phyloP scores from a whole-genome alignment of 2,797 vertebrate genomes.

The Sphenopsis melanotis region DNA sequence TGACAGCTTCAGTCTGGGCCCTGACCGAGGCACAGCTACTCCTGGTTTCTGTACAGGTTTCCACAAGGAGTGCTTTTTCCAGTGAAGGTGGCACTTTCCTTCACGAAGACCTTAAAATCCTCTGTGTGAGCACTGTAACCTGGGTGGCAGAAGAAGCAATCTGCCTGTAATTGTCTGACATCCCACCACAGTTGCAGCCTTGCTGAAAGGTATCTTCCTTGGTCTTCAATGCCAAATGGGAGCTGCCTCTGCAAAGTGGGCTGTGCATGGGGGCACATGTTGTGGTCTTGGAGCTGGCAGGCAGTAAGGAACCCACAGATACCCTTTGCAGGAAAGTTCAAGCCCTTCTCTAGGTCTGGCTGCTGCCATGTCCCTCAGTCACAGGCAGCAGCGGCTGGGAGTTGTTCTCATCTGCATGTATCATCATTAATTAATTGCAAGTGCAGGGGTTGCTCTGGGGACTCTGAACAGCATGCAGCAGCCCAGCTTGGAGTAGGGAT shows the following conservation, averaged over 20 bases:
- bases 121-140: neutral
- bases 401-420: neutral
- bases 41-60: neutral
- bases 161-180: neutral
- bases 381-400: neutral
- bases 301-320: fast-evolving
- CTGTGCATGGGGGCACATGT: neutral
- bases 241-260: neutral
- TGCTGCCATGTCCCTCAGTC: neutral
- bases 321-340: neutral
- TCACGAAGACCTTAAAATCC: neutral
- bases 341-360: neutral
- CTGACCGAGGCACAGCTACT: neutral
- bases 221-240: neutral
- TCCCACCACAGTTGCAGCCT: fast-evolving
- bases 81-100: neutral
- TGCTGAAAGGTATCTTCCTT: neutral
- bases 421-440: neutral
- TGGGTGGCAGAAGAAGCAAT: neutral
- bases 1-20: neutral
- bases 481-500: neutral
- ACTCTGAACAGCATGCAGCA: neutral
- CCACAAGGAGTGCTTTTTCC: neutral
- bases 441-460: neutral
- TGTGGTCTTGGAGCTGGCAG: neutral